Conservation (phyloP, 2,113 vertebrate species). For the Hemiscyllium ocellatum region DNA sequence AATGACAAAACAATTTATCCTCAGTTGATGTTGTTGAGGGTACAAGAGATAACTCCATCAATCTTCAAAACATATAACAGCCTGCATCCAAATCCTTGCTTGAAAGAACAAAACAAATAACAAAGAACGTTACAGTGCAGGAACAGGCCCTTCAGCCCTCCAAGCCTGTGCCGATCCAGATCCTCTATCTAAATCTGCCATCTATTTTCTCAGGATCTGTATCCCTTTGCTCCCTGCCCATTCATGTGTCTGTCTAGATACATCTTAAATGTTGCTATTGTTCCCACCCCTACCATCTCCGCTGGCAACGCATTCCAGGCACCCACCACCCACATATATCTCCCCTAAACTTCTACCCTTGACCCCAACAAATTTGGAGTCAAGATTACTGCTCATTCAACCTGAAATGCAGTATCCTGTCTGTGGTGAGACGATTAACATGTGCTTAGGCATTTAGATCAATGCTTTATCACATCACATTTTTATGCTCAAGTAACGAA, state of each 20-base stretch:
- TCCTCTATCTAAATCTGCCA: too few relatives aligned
- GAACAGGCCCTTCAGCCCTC: too few relatives aligned
- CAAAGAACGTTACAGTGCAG: too few relatives aligned
- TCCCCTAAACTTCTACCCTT: too few relatives aligned
- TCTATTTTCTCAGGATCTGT: too few relatives aligned
- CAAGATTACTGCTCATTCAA: neutral
- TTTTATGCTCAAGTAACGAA: neutral
- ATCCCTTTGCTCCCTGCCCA: too few relatives aligned
- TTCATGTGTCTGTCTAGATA: too few relatives aligned
- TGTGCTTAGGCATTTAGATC: neutral
- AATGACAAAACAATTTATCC: neutral
- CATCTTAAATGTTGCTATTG: too few relatives aligned
- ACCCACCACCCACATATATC: too few relatives aligned
- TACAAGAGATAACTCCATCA: neutral
- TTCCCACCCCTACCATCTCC: too few relatives aligned
- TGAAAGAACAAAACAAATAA: neutral
- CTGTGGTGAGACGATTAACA: neutral
- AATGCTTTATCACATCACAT: neutral
- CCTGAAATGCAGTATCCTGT: neutral
- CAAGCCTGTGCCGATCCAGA: too few relatives aligned
- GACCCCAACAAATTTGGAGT: neutral
- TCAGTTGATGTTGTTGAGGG: neutral
- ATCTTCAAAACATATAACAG: neutral
- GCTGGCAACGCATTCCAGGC: too few relatives aligned
- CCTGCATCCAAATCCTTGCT: neutral